Conservation (phyloP, 1,140 invertebrate species). For the Zaprionus tsacasi region DNA sequence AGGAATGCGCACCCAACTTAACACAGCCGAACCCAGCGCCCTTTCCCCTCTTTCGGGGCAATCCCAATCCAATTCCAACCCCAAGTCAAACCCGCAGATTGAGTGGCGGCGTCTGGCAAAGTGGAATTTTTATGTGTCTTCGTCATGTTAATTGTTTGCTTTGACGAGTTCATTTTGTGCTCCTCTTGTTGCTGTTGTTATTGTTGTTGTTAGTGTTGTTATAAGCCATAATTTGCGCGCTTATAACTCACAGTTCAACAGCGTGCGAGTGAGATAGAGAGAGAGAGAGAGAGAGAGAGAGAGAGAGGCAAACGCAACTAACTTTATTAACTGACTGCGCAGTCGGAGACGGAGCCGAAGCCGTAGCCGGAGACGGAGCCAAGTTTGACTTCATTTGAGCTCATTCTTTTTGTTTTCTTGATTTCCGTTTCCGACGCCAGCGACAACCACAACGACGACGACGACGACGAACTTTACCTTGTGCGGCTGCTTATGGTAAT, state of each 20-base stretch:
- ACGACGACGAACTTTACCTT: slow-evolving; percentile 47
- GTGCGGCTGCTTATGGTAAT: slow-evolving; percentile 74
- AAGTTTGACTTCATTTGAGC: slow-evolving; percentile 72
- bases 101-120: slow-evolving; percentile 18
- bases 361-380: not conserved
- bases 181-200: slow-evolving; percentile 53
- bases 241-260: slow-evolving; percentile 70
- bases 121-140: slow-evolving; percentile 77
- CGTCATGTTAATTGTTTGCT: slow-evolving; percentile 79
- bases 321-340: slow-evolving; percentile 71
- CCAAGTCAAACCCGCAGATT: slow-evolving; percentile 13
- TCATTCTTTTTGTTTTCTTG: slow-evolving; percentile 81
- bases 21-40: not conserved
- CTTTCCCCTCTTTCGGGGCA: not conserved
- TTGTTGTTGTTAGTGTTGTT: slow-evolving; percentile 51
- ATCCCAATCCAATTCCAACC: slow-evolving; percentile 6
- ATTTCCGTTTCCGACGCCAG: slow-evolving; percentile 71
- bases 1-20: slow-evolving; percentile 54
- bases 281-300: slow-evolving; percentile 25
- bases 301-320: slow-evolving; percentile 69
- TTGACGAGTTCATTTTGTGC: slow-evolving; percentile 37
- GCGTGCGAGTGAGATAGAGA: not conserved
- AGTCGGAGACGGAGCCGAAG: slow-evolving; percentile 17
- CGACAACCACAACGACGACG: slow-evolving; percentile 4
- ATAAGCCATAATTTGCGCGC: slow-evolving; percentile 77